Evolutionary conservation across 1,140 invertebrate genomes (phyloP), one percentile per base, ranked within the genome.

Genomic region (Aplysia californica): DNA sequence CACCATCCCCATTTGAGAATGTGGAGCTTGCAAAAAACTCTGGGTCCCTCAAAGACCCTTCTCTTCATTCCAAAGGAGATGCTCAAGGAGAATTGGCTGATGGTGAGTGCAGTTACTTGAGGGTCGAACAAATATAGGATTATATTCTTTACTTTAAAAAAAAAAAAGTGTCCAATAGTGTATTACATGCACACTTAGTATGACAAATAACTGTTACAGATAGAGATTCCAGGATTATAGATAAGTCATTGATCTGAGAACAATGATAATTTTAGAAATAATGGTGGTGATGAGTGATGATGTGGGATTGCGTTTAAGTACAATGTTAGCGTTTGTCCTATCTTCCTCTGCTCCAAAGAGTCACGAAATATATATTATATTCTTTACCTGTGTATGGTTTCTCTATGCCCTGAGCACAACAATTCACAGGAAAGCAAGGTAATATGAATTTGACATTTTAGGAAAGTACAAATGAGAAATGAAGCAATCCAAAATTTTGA

Each of bases 81-180:
- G 33, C 65, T 31, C 31, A 31, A 31, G 66, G 64, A n/a, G 74
- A 68, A 31, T 58, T 68, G 18, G 44, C 64, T 68, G 74, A 76
- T 68, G 64, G 64, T 76, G 59, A 26, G 29, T 76, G 3, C 33
- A 33, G 26, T 18, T 20, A 6, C 58, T 61, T 6, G 58, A 31
- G 29, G 58, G 6, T 15, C n/a, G 10, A 15, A 15, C 10, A 10
- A 50, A 50, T 50, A 50, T 50, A 50, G 44, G 10, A 50, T 15
- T 50, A 15, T 50, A 50, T 15, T 50, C 44, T 50, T 15, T 15
- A 50, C 10, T 50, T 50, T n/a, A 61, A 18, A 21, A 29, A 61
- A 61, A n/a, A 50, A 50, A 50, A 15, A 50, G 10, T 50, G 44
- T 50, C n/a, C n/a, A n/a, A n/a, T n/a, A n/a, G n/a, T n/a, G n/a